These are phyloP conservation scores for Myocastor coypus DNA, from an alignment of 2,113 vertebrate species.

Conservation along the genomic window DNA sequence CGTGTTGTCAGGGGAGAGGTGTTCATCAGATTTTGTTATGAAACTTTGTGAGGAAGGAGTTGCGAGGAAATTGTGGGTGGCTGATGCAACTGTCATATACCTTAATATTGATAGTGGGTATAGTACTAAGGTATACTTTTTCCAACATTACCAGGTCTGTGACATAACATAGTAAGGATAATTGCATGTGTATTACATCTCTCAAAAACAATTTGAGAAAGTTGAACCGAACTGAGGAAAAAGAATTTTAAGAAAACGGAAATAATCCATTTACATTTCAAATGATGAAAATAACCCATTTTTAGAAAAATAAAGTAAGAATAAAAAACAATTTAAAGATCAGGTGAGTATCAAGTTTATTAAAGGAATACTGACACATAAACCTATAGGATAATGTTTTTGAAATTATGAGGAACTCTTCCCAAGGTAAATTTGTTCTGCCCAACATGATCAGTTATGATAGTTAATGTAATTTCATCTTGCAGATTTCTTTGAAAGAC, in stretches of 20 bases:
- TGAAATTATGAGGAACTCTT: neutral
- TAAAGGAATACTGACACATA: neutral
- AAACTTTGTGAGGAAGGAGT: neutral
- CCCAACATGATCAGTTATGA: too few relatives aligned
- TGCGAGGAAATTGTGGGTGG: neutral
- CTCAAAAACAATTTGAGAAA: neutral
- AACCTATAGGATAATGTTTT: neutral
- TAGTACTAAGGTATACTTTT: neutral
- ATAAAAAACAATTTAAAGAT: neutral
- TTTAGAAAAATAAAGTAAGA: neutral
- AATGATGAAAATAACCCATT: too few relatives aligned
- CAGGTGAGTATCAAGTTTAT: neutral
- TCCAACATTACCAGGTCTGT: neutral
- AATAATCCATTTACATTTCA: too few relatives aligned
- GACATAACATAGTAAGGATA: neutral
- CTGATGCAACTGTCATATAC: neutral
- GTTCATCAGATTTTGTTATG: neutral
- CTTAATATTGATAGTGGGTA: neutral
- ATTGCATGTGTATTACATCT: neutral
- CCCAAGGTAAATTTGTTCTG: neutral
- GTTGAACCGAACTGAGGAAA: neutral
- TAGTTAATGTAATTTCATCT: too few relatives aligned
- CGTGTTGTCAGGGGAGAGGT: neutral
- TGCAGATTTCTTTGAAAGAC: too few relatives aligned
- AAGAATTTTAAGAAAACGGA: too few relatives aligned